Evolutionary conservation across 2,797 vertebrate species (phyloP).

Genomic region (Atherinosoma microstoma): DNA sequence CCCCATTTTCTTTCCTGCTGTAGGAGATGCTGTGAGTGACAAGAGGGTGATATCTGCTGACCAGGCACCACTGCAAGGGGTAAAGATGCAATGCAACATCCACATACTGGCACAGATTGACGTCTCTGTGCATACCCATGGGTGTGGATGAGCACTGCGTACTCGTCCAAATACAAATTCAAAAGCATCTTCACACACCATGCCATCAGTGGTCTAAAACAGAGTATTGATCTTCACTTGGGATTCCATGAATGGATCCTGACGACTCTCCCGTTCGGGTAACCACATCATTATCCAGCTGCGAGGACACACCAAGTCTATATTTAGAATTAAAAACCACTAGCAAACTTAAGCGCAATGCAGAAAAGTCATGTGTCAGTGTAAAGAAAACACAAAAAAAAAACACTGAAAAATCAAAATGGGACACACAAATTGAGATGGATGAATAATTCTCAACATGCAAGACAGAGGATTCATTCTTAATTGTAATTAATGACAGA

Average conservation of each 20-base stretch:
- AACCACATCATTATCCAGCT: slow-evolving; percentile 45
- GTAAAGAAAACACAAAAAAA: neutral
- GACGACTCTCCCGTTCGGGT: slow-evolving; percentile 1
- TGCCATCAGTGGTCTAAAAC: slow-evolving; percentile 19
- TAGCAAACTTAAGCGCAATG: slow-evolving; percentile 27
- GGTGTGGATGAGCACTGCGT: slow-evolving; percentile 13
- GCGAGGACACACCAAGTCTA: slow-evolving; percentile 32
- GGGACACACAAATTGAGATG: slow-evolving; percentile 38
- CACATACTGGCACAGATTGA: slow-evolving; percentile 43
- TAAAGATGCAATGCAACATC: slow-evolving; percentile 36
- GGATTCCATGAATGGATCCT: slow-evolving; percentile 8
- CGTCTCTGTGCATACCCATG: slow-evolving; percentile 12
- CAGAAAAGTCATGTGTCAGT: slow-evolving; percentile 37
- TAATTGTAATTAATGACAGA: slow-evolving; percentile 22
- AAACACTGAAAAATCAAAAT: neutral
- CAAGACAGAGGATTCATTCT: slow-evolving; percentile 15
- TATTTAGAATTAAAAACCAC: slow-evolving; percentile 41
- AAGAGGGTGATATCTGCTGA: slow-evolving; percentile 60
- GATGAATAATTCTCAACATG: slow-evolving; percentile 23
- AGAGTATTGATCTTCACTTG: slow-evolving; percentile 27
- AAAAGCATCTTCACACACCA: slow-evolving; percentile 9
- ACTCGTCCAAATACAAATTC: slow-evolving; percentile 5
- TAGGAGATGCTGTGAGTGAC: slow-evolving; percentile 61
- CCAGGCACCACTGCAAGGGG: slow-evolving; percentile 54
- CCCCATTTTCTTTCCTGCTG: slow-evolving; percentile 28